Conservation (phyloP, 2,113 vertebrate species). For the Zapornia atra region DNA sequence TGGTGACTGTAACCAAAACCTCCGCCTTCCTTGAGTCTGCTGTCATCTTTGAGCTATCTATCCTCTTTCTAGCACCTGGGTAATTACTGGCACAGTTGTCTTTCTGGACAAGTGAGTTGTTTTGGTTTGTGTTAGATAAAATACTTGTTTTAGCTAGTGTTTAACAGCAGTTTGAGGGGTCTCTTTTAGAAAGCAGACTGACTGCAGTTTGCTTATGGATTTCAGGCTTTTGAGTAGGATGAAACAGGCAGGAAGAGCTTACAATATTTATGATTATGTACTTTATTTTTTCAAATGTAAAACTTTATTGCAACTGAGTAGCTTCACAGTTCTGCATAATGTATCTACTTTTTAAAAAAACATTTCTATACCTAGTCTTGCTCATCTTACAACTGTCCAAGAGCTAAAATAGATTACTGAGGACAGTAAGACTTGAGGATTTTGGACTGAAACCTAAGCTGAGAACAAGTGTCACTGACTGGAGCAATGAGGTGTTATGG, state of each 20-base stretch:
- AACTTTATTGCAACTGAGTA: background rate
- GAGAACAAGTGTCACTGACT: background rate
- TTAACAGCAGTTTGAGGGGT: background rate
- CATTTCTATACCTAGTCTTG: background rate
- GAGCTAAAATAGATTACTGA: background rate
- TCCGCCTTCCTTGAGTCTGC: background rate
- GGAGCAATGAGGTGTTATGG: accelerated
- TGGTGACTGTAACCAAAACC: background rate
- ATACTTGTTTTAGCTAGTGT: background rate
- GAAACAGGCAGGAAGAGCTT: background rate
- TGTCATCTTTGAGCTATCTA: background rate
- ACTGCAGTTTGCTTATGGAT: background rate
- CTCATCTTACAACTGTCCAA: background rate
- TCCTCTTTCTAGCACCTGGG: background rate
- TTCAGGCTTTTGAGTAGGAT: background rate
- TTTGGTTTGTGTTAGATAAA: background rate
- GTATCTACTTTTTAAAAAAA: background rate
- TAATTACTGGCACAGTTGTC: background rate
- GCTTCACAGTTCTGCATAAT: background rate
- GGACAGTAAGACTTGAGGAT: accelerated
- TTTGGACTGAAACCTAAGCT: background rate
- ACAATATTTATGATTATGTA: background rate
- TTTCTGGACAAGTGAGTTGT: background rate
- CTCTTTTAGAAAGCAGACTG: background rate
- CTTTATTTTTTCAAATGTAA: background rate